Evolutionary conservation across 2,797 vertebrate species (phyloP), one percentile per base, ranked within the genome.

Genomic region (Myripristis jacobus): DNA sequence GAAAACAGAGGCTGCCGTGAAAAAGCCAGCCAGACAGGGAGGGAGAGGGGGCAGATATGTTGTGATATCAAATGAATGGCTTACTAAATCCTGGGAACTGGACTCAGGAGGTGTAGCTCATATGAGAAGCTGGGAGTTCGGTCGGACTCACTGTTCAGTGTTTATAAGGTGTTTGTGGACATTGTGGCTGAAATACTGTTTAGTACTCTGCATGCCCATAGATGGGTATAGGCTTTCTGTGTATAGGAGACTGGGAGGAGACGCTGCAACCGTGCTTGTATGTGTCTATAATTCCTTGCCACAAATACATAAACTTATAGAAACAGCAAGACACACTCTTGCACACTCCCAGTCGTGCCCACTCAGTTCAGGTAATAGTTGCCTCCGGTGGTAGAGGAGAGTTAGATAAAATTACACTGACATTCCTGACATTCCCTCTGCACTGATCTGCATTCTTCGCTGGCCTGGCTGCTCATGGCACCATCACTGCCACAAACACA

Each of bases 381-480:
- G 81, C 70, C 79, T 82, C 58, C 57, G 48, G 75, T 75, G 41
- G 84, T 66, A 58, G 81, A 80, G 46, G 65, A 75, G 74, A 87
- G 84, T 90, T 88, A 80, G 86, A 71, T 62, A 75, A 75, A 87
- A 81, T 92, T 91, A 87, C 90, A 84, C 87, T 75, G 86, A 89
- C 92, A 94, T 94, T 94, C 93, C 88, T 92, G 79, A 84, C 88
- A 94, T 94, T 93, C 92, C 83, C 89, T 63, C 58, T 50, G 60
- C 80, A 22, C 84, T 89, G 91, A 90, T 91, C 89, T 91, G 89
- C 91, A 94, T 93, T 92, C 84, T 89, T 93, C 77, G 71, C 75
- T 85, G 88, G 83, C 71, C 87, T 81, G 86, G 84, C 78, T 81
- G 84, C 86, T 84, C 86, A 90, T 89, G 90, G 86, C 87, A 87